Evolutionary conservation across 2,113 vertebrate species (phyloP), one percentile per base, ranked within the genome.

Genomic region (Polyodon spathula): DNA sequence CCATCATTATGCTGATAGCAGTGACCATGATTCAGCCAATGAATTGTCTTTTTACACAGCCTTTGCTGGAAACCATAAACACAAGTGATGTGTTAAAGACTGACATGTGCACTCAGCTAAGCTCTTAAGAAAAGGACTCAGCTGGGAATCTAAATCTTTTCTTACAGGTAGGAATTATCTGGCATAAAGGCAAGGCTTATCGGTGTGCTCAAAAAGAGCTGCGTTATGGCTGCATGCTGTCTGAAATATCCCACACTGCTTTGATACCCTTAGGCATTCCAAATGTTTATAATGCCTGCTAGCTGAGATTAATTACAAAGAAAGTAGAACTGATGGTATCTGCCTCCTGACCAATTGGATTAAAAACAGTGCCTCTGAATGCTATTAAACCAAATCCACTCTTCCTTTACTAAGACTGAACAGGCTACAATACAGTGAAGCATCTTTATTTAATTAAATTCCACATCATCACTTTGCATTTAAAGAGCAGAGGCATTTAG

Each of bases 231-330:
- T 50, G 12, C 14, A 50, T 27, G 27, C 27, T 27, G 48, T 14
- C 48, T 50, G 12, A 50, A 50, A 50, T 50, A 50, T 50, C 48
- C 15, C 12, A 50, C 48, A 50, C 15, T 50, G 12, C 48, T 50
- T 50, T 50, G 48, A 50, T 50, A 50, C 48, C 11, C 48, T 50
- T 11, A 50, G 48, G 48, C 48, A 50, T 50, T 50, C 48, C 48
- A 50, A 50, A 50, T 50, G 48, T 50, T 50, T 50, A 50, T 50
- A 50, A 50, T 50, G 48, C 48, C 48, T 50, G 48, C 48, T 50
- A 50, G 48, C 48, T n/a, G 6, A 50, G 48, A 50, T 50, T 50
- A 50, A 50, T 50, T 50, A 50, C 48, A 50, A 50, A 50, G 48
- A 50, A 50, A 50, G 12, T n/a, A 50, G 48, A 50, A 50, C 15